Evolutionary conservation across 1,140 invertebrate species (phyloP), one percentile per base, ranked within the genome.

Genomic region (Drosophila suzukii): DNA sequence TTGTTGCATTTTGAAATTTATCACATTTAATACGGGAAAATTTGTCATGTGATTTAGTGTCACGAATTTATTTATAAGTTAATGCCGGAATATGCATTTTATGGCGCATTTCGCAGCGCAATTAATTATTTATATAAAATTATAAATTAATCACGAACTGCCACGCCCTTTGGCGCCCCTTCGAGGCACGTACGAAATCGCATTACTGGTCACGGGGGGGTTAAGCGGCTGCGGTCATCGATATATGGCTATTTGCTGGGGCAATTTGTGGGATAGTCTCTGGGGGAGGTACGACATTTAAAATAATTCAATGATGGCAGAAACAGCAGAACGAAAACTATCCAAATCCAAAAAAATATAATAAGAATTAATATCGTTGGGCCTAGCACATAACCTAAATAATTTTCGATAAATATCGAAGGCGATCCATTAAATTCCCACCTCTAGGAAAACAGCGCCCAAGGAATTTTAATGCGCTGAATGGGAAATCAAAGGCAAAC

Each of bases 1-100:
- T 7, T 61, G 65, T 36, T 46, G 65, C n/a, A 58, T 39, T 71
- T 71, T 27, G 36, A 73, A 75, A 75, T 75, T 75, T 66, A 75
- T 75, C 72, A 75, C 53, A 57, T 75, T 75, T 58, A 66, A 75
- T 75, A 38, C 54, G 39, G 62, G 38, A 66, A 75, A 75, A 75
- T 75, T 66, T 66, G 72, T 75, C 73, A 75, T 65, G 73, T 75
- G 59, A 75, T 75, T 75, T 75, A 75, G 72, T 75, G 73, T 75
- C 74, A 68, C 63, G 55, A 67, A 76, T 76, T 76, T 76, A 76
- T 76, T 76, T 67, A 73, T 78, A 82, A 54, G 54, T 75, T 54
- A 75, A 46, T 66, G 61, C 73, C 73, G 72, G 73, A 78, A 78
- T 75, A 70, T 63, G 46, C 57, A 59, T 62, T 53, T 65, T 75